Conservation (phyloP, 2,113 vertebrate genomes). For the Centropus bengalensis region DNA sequence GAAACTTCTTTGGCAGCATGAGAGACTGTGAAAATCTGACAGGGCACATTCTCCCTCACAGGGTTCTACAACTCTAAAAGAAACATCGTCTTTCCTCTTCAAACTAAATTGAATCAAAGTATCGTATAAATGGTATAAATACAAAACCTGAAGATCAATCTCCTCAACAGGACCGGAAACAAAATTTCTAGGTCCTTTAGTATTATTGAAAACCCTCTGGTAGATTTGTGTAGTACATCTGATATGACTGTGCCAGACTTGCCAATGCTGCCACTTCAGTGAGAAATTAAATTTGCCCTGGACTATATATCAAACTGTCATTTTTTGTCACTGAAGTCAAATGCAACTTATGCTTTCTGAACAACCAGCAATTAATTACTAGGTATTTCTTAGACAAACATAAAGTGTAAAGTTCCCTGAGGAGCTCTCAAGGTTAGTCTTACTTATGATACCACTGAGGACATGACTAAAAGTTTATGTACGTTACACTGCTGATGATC, state of each 20-base stretch:
- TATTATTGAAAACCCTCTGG: neutral
- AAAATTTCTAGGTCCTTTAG: neutral
- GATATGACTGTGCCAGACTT: slow-evolving; percentile 4
- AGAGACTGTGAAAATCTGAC: neutral
- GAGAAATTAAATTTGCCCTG: slow-evolving; percentile 70
- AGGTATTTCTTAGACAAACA: slow-evolving; percentile 48
- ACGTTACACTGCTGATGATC: neutral
- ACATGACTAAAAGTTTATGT: slow-evolving; percentile 60
- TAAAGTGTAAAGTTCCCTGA: slow-evolving; percentile 45
- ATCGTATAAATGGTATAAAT: neutral
- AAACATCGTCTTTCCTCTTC: neutral
- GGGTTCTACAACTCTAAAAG: neutral
- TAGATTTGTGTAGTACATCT: neutral
- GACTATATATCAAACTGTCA: slow-evolving; percentile 59
- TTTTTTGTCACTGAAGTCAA: slow-evolving; percentile 61
- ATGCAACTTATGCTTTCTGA: slow-evolving; percentile 28
- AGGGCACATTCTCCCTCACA: neutral
- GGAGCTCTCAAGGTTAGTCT: slow-evolving; percentile 53
- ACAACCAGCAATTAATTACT: slow-evolving; percentile 61
- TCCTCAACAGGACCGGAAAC: neutral
- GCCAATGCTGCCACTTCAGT: slow-evolving; percentile 43
- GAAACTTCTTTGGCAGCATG: neutral
- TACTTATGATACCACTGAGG: slow-evolving; percentile 47
- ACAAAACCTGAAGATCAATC: neutral
- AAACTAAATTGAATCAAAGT: neutral